Conservation (phyloP, 2,888 invertebrate genomes). For the Oscheius sp. region DNA sequence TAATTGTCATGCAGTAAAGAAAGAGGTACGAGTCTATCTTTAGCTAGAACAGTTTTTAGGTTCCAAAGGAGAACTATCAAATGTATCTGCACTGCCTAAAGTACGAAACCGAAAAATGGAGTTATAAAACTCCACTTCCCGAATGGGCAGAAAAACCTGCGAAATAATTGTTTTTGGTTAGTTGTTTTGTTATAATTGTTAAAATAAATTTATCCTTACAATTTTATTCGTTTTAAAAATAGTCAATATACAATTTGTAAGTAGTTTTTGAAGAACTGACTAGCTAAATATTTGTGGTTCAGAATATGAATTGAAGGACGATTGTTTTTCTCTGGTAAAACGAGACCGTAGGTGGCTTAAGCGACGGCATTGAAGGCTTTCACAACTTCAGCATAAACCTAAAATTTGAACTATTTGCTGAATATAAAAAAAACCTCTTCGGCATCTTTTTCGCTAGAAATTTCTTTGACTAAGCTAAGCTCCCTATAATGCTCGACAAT, state of each 20-base stretch:
- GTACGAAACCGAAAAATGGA: constrained; percentile 64
- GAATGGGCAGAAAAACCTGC: constrained; percentile 59
- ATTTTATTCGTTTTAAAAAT: background rate
- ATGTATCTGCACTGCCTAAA: constrained; percentile 67
- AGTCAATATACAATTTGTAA: constrained; percentile 11
- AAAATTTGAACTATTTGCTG: too few species aligned
- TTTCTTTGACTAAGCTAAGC: constrained; percentile 56
- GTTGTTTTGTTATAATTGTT: constrained; percentile 20
- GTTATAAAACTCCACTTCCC: constrained; percentile 61
- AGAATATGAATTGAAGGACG: background rate
- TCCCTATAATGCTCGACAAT: constrained; percentile 68
- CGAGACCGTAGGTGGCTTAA: background rate
- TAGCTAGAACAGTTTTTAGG: background rate
- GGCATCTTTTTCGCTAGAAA: constrained; percentile 48
- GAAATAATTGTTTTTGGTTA: background rate
- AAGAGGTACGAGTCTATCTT: constrained; percentile 33
- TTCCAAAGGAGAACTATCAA: constrained; percentile 54
- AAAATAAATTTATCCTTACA: background rate
- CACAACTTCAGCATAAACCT: constrained; percentile 24
- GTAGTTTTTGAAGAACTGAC: background rate
- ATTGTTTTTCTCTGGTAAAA: too few species aligned
- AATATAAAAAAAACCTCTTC: too few species aligned
- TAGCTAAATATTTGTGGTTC: background rate
- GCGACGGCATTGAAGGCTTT: constrained; percentile 6
- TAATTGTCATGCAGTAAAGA: constrained; percentile 64